phyloP scores from a whole-genome alignment of 2,888 invertebrate genomes.

The Carcina quercana region DNA sequence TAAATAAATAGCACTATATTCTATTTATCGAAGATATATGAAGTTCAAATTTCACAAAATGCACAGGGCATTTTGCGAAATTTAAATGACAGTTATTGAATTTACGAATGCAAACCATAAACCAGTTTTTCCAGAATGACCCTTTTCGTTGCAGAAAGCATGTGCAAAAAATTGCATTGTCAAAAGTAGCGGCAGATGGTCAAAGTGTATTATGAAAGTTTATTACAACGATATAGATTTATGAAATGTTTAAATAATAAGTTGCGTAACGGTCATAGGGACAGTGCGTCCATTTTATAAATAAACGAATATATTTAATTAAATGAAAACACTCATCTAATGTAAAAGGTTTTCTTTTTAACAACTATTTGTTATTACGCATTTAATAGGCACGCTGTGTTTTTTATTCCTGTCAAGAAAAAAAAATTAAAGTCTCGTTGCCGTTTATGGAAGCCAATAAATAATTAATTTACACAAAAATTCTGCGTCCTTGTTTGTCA shows the following conservation, averaged over 20 bases:
- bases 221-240: constrained; percentile 24
- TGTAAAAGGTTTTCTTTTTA: no score
- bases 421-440: no score
- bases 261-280: constrained; percentile 3
- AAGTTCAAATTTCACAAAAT: no score
- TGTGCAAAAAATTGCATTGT: constrained; percentile 51
- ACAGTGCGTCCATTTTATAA: not conserved
- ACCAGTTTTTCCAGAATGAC: constrained; percentile 40
- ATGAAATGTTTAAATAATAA: constrained; percentile 24
- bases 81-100: constrained; percentile 14
- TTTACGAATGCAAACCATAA: constrained; percentile 42
- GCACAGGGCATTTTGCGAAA: not conserved
- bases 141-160: constrained; percentile 47
- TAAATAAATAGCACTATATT: no score
- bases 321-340: no score
- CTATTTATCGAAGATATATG: no score
- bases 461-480: no score
- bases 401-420: no score
- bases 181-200: constrained; percentile 52
- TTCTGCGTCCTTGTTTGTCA: no score
- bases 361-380: no score
- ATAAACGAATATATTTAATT: not conserved
- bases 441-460: no score
- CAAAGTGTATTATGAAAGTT: constrained; percentile 27
- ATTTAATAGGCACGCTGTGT: no score